Percentiles rank a stretch among this genome's conserved stretches.
These are phyloP conservation scores for Lepidotrigona ventralis DNA, from an alignment of 1,140 invertebrate genomes.

Conservation along the genomic window DNA sequence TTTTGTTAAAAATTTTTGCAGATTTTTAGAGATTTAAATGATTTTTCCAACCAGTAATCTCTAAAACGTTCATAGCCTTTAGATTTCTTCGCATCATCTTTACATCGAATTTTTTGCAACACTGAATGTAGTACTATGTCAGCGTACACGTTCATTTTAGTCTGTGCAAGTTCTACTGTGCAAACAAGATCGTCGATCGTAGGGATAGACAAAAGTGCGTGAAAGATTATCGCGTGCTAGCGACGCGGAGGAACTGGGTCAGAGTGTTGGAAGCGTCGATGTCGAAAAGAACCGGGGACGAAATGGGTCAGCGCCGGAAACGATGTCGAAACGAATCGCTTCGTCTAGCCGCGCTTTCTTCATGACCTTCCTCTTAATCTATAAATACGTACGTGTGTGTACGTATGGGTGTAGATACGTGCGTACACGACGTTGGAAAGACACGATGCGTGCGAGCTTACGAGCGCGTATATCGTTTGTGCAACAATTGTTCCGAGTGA, in stretches of 20 bases:
- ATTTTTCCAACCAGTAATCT: no score
- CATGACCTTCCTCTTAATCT: slow-evolving; percentile 72
- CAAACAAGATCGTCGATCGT: not conserved
- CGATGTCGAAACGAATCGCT: slow-evolving; percentile 67
- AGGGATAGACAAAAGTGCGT: slow-evolving; percentile 45
- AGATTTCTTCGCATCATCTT: no score
- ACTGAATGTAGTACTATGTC: no score
- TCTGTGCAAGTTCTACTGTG: not conserved
- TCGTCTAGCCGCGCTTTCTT: slow-evolving; percentile 72
- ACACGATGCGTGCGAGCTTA: slow-evolving; percentile 52
- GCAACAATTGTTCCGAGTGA: slow-evolving; percentile 46
- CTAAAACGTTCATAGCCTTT: no score
- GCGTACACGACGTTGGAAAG: slow-evolving; percentile 15
- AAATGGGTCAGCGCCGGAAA: slow-evolving; percentile 73
- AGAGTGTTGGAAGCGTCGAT: slow-evolving; percentile 56
- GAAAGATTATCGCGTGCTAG: slow-evolving; percentile 10
- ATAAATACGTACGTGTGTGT: slow-evolving; percentile 60
- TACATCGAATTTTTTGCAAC: no score
- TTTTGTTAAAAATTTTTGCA: no score
- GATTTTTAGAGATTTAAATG: no score
- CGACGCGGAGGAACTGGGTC: slow-evolving; percentile 57
- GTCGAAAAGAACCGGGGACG: slow-evolving; percentile 68
- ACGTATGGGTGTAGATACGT: not conserved
- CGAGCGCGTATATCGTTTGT: slow-evolving; percentile 46
- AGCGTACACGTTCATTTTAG: no score